Conservation (phyloP, 2,113 vertebrate species). For the Caloenas nicobarica region DNA sequence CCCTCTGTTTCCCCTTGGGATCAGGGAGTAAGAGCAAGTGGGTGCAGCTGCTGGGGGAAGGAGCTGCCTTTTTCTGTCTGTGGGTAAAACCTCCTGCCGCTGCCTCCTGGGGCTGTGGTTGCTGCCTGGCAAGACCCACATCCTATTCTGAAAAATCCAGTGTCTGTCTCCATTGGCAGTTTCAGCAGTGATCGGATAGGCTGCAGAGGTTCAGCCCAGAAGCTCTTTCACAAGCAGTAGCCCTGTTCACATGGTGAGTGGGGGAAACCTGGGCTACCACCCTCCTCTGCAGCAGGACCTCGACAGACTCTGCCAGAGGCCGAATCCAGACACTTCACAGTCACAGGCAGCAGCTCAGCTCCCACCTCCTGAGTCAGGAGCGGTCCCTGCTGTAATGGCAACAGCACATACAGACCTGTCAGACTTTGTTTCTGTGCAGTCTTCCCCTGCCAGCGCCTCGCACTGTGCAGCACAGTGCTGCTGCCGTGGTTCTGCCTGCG, state of each 20-base stretch:
- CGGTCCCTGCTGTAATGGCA: neutral
- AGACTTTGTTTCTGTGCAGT: neutral
- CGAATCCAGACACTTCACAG: fast-evolving
- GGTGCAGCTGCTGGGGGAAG: neutral
- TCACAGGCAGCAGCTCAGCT: neutral
- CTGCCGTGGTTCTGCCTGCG: neutral
- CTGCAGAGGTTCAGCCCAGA: neutral
- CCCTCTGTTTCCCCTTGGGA: neutral
- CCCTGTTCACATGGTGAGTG: neutral
- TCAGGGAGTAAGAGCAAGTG: neutral
- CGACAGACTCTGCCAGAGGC: neutral
- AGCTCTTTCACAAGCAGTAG: neutral
- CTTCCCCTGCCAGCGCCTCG: neutral
- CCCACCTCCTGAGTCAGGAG: neutral
- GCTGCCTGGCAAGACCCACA: neutral
- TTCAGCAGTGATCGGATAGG: neutral
- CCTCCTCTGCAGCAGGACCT: neutral
- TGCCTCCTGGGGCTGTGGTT: neutral
- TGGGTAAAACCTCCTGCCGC: neutral
- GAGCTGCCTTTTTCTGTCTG: neutral
- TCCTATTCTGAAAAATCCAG: neutral
- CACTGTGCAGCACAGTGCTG: neutral
- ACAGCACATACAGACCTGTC: neutral
- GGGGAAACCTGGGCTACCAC: neutral
- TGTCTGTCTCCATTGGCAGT: neutral